A percentile compares a stretch with the other conserved stretches of the same genome.
Conservation (phyloP, 2,888 invertebrate genomes). For the Mechanitis mazaeus region DNA sequence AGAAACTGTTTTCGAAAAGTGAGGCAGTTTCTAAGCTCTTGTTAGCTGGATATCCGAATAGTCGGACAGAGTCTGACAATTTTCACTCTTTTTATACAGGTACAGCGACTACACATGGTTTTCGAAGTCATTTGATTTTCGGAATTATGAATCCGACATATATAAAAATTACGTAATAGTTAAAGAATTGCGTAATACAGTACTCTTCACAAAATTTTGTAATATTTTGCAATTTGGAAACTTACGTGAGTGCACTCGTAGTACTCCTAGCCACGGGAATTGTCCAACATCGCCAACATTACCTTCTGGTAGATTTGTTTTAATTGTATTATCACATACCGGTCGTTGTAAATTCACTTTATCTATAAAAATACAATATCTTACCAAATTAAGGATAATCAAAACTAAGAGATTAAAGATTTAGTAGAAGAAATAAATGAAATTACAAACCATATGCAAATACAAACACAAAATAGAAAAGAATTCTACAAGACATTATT, state of each 20-base stretch:
- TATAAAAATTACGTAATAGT: too few relatives aligned
- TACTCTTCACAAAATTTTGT: too few relatives aligned
- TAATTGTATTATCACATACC: conserved; percentile 11
- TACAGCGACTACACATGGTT: too few relatives aligned
- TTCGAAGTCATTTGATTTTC: too few relatives aligned
- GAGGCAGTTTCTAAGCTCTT: too few relatives aligned
- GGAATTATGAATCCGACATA: too few relatives aligned
- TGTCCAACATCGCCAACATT: conserved; percentile 32
- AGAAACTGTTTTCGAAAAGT: too few relatives aligned
- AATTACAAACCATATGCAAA: background rate
- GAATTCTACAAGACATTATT: background rate
- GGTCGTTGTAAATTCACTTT: conserved; percentile 4
- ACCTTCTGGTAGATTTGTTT: conserved; percentile 27
- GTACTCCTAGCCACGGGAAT: conserved; percentile 52
- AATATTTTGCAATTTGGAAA: conserved; percentile 10
- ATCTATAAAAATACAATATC: background rate
- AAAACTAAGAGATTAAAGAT: background rate
- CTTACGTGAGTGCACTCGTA: conserved; percentile 49
- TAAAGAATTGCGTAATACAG: too few relatives aligned
- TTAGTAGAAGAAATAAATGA: background rate
- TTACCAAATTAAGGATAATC: too few relatives aligned
- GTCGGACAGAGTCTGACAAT: too few relatives aligned
- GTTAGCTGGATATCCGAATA: too few relatives aligned
- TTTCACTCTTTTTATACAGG: too few relatives aligned
- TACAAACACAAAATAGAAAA: background rate